Evolutionary conservation across 2,113 vertebrate genomes (phyloP), one percentile per base, ranked within the genome.

Genomic region (Rhinoptilus africanus): DNA sequence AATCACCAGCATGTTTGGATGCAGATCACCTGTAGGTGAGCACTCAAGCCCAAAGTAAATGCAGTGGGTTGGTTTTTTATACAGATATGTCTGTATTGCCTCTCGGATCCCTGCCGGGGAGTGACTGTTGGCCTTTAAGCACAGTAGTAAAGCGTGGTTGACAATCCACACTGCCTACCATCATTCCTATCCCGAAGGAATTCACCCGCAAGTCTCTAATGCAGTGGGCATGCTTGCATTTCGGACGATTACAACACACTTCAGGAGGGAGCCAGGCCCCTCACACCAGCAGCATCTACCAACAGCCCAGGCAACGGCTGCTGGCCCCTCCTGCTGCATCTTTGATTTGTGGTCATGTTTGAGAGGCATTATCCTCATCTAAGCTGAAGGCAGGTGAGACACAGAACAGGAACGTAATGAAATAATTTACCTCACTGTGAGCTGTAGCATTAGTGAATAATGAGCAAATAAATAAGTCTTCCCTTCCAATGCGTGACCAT

Each of bases 171-270:
- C 45, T 13, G 28, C 37, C 41, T 21, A 0, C 35, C n/a, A 59
- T 48, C 1, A 0, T 39, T 66, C 41, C 39, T 51, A 1, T 26
- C 22, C 23, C 2, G 3, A 18, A 39, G 51, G 41, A 22, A 14
- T 50, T 62, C 22, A 22, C 39, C 28, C 7, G 7, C 14, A 23
- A 37, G 56, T 22, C 35, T 32, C 14, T 48, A 74, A 9, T 22
- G 30, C 41, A 56, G 26, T 50, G 50, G 13, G 11, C 4, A 8
- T 43, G 24, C 48, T n/a, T 47, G 14, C 43, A 14, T 53, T 71
- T 32, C 4, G 0, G 54, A 11, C 15, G 7, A 10, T 50, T 48
- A 20, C 15, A 2, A 9, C 12, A 53, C 22, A 2, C 30, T 37
- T 67, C 7, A 35, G 35, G 45, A 47, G 17, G 3, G 9, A 41